Conservation (phyloP, 1,140 invertebrate genomes). For the Cotesia typhae region DNA sequence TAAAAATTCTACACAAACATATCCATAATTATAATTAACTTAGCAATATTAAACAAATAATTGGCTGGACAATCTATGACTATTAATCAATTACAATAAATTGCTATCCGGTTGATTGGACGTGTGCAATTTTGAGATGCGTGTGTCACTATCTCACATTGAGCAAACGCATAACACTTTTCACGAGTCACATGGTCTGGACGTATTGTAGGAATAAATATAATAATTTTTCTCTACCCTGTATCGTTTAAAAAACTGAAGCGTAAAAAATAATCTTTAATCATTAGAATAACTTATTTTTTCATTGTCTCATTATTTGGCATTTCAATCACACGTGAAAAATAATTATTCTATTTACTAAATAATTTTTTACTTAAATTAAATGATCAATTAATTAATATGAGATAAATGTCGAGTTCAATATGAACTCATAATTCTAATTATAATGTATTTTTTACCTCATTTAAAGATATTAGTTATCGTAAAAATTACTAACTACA, state of each 20-base stretch:
- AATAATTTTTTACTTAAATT: background rate
- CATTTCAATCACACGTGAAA: background rate
- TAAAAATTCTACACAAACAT: slow-evolving; percentile 59
- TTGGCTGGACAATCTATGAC: slow-evolving; percentile 22
- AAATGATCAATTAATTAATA: background rate
- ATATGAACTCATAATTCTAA: slow-evolving; percentile 3
- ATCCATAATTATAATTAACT: background rate
- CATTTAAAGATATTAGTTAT: background rate
- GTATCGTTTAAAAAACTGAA: background rate
- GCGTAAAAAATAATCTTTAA: slow-evolving; percentile 1
- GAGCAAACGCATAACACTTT: background rate
- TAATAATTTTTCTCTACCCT: slow-evolving; percentile 1
- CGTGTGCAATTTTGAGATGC: background rate
- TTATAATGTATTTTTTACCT: slow-evolving; percentile 3
- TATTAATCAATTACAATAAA: slow-evolving; percentile 3
- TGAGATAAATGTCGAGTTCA: background rate
- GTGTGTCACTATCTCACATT: background rate
- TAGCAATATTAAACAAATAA: background rate
- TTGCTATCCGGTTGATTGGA: background rate
- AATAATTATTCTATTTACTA: background rate
- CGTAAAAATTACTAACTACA: slow-evolving; percentile 7
- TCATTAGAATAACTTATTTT: background rate
- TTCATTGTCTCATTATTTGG: background rate
- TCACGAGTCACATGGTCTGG: background rate
- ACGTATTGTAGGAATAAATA: background rate